A percentile compares a stretch with the other conserved stretches of the same genome.
These are phyloP conservation scores for Chloroclystis v-ata DNA, from an alignment of 2,888 invertebrate species.

Conservation along the genomic window DNA sequence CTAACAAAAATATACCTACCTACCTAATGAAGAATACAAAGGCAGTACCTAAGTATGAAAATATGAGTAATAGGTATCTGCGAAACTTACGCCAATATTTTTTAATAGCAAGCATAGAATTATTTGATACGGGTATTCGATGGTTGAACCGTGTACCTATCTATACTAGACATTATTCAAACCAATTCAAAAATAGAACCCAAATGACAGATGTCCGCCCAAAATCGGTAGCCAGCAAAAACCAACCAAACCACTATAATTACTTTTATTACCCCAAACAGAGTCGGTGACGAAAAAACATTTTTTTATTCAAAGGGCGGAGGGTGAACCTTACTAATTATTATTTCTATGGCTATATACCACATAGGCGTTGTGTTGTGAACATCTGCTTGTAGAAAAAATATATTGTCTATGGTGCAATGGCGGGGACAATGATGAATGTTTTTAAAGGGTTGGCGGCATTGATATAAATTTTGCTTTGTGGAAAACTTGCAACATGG, in stretches of 20 bases:
- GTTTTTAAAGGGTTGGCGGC: constrained; percentile 23
- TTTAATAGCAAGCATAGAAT: too few relatives aligned
- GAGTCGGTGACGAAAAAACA: constrained; percentile 37
- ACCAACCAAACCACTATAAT: constrained; percentile 48
- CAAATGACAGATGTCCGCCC: constrained; percentile 29
- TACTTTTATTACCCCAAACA: constrained; percentile 53
- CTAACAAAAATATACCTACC: too few relatives aligned
- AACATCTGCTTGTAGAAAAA: constrained; percentile 61
- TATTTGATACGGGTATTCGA: too few relatives aligned
- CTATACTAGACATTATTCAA: not conserved
- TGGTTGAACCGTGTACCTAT: too few relatives aligned
- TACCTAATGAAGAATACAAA: too few relatives aligned
- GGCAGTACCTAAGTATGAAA: too few relatives aligned
- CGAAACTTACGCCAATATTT: too few relatives aligned
- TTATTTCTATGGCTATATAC: constrained; percentile 44
- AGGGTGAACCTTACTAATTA: constrained; percentile 45
- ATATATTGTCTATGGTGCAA: constrained; percentile 45
- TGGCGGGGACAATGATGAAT: constrained; percentile 28
- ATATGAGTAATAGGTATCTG: too few relatives aligned
- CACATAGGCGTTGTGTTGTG: constrained; percentile 42
- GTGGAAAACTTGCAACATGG: too few relatives aligned
- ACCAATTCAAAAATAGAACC: constrained; percentile 19
- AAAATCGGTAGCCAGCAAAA: constrained; percentile 33
- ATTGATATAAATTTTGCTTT: not conserved
- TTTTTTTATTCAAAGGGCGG: constrained; percentile 44